These are phyloP conservation scores for Plestiodon gilberti DNA, from an alignment of 2,113 vertebrate species.

Conservation along the genomic window DNA sequence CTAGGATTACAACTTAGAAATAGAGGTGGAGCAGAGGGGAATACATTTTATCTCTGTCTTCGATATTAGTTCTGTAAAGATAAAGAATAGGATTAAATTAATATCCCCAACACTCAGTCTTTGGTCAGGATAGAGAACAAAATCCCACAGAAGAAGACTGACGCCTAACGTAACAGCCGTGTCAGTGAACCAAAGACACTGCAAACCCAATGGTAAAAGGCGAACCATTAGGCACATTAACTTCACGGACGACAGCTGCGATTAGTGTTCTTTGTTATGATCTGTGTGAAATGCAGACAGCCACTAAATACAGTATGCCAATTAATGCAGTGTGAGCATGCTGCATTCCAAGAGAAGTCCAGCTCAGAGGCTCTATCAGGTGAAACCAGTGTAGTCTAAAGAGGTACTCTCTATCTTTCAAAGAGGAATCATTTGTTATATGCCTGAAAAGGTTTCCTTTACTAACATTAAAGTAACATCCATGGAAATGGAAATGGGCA, in stretches of 20 bases:
- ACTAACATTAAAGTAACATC: conserved; percentile 24
- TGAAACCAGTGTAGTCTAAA: conserved; percentile 18
- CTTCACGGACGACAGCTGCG: neutral
- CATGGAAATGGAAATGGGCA: neutral
- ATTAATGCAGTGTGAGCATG: neutral
- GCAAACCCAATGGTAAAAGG: conserved; percentile 17
- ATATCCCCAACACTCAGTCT: neutral
- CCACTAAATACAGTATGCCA: conserved; percentile 20
- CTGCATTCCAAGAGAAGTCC: conserved; percentile 4
- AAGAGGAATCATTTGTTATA: neutral
- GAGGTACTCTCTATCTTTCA: neutral
- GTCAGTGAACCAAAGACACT: conserved; percentile 28
- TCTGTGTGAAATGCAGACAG: conserved; percentile 27
- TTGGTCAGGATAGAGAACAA: neutral
- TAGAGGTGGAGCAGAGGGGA: neutral
- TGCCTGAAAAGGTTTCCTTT: neutral
- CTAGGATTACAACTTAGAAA: neutral
- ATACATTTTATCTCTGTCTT: conserved; percentile 8
- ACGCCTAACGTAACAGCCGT: neutral
- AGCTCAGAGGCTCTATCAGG: neutral
- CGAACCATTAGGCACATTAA: conserved; percentile 1
- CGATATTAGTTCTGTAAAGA: neutral
- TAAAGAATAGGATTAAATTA: conserved; percentile 33
- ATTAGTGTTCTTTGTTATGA: conserved; percentile 1
- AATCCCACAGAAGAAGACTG: conserved; percentile 16